Percentiles rank a stretch among this genome's conserved stretches.
Conservation (phyloP, 2,113 vertebrate species). For the Diadophis punctatus region DNA sequence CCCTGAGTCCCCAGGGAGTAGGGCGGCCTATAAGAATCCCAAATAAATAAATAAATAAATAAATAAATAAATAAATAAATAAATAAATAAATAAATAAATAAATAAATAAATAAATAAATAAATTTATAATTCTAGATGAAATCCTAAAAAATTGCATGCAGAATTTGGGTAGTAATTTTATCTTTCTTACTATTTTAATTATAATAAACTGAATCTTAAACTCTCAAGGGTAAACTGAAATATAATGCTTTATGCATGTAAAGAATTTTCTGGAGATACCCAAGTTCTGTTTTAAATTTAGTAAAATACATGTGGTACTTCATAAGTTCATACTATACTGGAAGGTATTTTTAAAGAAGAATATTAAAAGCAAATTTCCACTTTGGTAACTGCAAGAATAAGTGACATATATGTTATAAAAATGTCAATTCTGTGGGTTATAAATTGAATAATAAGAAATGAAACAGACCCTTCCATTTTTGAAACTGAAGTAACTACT, state of each 20-base stretch:
- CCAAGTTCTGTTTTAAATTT: not conserved
- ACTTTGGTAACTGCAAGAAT: not conserved
- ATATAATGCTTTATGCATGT: not conserved
- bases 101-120: too few species aligned
- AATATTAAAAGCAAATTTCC: not conserved
- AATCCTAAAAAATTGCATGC: constrained; percentile 24
- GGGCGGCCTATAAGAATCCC: too few species aligned
- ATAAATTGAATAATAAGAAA: not conserved
- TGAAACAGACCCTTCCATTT: not conserved
- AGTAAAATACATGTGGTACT: not conserved
- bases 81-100: too few species aligned
- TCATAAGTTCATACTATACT: not conserved
- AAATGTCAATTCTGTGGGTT: not conserved
- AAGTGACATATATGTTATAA: not conserved
- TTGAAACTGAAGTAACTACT: not conserved
- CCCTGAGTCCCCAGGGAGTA: too few species aligned
- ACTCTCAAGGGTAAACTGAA: constrained; percentile 17
- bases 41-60: too few species aligned
- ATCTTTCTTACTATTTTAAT: constrained; percentile 11
- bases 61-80: too few species aligned
- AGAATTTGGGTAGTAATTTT: constrained; percentile 16
- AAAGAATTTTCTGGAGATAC: not conserved
- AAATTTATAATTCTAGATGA: constrained; percentile 39
- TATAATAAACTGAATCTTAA: constrained; percentile 6
- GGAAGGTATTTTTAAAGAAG: not conserved